Percentiles rank a stretch among this genome's conserved stretches.
phyloP scores from a whole-genome alignment of 2,888 invertebrate genomes.

The Conchocele bisecta region DNA sequence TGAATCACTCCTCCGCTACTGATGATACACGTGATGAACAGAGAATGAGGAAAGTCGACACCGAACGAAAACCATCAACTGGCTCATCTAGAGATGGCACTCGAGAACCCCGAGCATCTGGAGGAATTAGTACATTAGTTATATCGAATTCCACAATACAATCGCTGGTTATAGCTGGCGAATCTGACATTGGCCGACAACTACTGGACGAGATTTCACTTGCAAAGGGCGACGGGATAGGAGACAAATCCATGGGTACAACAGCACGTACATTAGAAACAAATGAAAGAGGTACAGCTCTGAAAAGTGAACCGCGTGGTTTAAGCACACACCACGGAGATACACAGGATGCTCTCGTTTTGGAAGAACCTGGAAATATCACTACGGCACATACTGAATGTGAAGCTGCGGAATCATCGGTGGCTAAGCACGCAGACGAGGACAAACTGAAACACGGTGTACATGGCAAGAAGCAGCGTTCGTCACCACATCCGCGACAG shows the following conservation, averaged over 20 bases:
- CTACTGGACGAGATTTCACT: not conserved
- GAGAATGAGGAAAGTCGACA: too few relatives aligned
- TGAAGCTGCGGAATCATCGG: not conserved
- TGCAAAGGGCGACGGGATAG: not conserved
- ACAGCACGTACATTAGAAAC: not conserved
- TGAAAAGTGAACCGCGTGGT: not conserved
- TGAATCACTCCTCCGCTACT: too few relatives aligned
- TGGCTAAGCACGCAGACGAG: not conserved
- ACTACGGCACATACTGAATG: not conserved
- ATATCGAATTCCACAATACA: slow-evolving; percentile 54
- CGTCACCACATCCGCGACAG: too few relatives aligned
- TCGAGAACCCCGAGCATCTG: not conserved
- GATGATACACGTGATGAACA: too few relatives aligned
- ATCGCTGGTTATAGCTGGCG: slow-evolving; percentile 47
- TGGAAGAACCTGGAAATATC: not conserved
- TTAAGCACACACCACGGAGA: too few relatives aligned
- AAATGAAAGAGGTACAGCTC: not conserved
- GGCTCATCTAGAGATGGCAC: too few relatives aligned
- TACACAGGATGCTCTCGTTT: not conserved
- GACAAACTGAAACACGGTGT: too few relatives aligned
- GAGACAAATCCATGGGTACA: not conserved
- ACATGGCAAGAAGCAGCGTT: too few relatives aligned
- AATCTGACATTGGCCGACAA: slow-evolving; percentile 6
- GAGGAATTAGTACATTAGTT: slow-evolving; percentile 36
- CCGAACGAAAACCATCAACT: too few relatives aligned